A percentile compares a stretch with the other conserved stretches of the same genome.
Conservation (phyloP, 2,888 invertebrate species). For the Shargacucullia verbasci region DNA sequence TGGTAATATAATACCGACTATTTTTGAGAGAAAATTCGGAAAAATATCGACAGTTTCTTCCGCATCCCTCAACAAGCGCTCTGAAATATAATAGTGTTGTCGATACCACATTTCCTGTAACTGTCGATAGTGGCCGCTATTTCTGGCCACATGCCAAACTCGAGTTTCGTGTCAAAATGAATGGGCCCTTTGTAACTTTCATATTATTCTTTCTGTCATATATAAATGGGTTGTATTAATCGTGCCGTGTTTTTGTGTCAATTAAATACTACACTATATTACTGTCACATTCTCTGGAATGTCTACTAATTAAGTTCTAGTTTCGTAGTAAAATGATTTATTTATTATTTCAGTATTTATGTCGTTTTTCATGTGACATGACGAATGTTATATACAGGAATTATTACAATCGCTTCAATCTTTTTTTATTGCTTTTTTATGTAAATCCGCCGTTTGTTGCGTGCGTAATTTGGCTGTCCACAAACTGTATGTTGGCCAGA, state of each 20-base stretch:
- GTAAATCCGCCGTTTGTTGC: slow-evolving; percentile 2
- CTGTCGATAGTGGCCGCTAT: slow-evolving; percentile 39
- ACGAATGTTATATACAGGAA: slow-evolving; percentile 24
- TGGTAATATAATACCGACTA: too few relatives aligned
- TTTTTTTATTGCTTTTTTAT: slow-evolving; percentile 12
- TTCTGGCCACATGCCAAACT: slow-evolving; percentile 46
- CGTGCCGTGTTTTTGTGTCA: slow-evolving; percentile 35
- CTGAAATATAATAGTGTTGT: slow-evolving; percentile 49
- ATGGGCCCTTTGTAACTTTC: slow-evolving; percentile 48
- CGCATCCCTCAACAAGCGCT: slow-evolving; percentile 35
- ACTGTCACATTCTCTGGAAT: slow-evolving; percentile 30
- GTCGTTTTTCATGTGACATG: slow-evolving; percentile 10
- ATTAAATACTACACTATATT: slow-evolving; percentile 44
- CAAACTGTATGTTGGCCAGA: neutral
- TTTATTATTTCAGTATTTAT: slow-evolving; percentile 8
- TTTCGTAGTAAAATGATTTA: slow-evolving; percentile 24
- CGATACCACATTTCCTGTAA: slow-evolving; percentile 42
- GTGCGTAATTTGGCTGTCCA: neutral
- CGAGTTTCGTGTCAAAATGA: slow-evolving; percentile 50
- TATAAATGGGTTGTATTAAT: slow-evolving; percentile 54
- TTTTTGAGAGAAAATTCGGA: neutral
- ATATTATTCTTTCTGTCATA: slow-evolving; percentile 45
- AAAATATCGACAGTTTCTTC: slow-evolving; percentile 23
- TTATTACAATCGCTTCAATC: slow-evolving; percentile 13
- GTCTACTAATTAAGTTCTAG: slow-evolving; percentile 32